Percentiles rank a stretch among this genome's conserved stretches.
Conservation (phyloP, 2,888 invertebrate species). For the Priapulus caudatus region DNA sequence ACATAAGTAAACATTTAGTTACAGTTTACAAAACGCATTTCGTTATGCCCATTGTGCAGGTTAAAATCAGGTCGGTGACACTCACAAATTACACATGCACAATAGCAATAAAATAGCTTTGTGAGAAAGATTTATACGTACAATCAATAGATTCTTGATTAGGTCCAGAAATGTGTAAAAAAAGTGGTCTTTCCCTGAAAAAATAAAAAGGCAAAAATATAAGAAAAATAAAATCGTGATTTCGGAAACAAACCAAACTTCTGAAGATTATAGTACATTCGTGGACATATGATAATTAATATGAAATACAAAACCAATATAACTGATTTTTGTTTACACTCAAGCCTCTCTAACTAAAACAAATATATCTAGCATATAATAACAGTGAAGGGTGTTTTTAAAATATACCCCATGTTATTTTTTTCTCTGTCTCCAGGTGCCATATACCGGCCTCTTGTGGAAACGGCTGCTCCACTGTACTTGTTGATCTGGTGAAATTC, state of each 20-base stretch:
- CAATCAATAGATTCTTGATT: conserved; percentile 43
- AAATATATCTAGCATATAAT: too few species aligned
- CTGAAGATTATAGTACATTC: neutral
- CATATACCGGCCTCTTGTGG: conserved; percentile 48
- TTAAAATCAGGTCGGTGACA: too few species aligned
- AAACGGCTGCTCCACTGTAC: conserved; percentile 46
- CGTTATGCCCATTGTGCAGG: too few species aligned
- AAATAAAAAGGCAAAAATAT: conserved; percentile 11
- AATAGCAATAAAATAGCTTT: too few species aligned
- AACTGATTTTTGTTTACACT: too few species aligned
- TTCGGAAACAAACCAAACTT: neutral
- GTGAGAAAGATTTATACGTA: conserved; percentile 28
- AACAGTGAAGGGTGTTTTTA: too few species aligned
- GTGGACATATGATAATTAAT: conserved; percentile 6
- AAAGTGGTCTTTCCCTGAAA: conserved; percentile 44
- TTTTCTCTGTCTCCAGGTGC: conserved; percentile 43
- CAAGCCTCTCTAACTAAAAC: too few species aligned
- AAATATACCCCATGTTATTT: conserved; percentile 35
- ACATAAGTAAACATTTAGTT: too few species aligned
- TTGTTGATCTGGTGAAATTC: conserved; percentile 32
- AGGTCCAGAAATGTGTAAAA: conserved; percentile 47
- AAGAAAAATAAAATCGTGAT: neutral
- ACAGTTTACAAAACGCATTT: too few species aligned
- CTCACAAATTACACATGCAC: too few species aligned
- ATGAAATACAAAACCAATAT: too few species aligned